Evolutionary conservation across 1,140 invertebrate species (phyloP).

Genomic region (Panagrolaimus sp.): DNA sequence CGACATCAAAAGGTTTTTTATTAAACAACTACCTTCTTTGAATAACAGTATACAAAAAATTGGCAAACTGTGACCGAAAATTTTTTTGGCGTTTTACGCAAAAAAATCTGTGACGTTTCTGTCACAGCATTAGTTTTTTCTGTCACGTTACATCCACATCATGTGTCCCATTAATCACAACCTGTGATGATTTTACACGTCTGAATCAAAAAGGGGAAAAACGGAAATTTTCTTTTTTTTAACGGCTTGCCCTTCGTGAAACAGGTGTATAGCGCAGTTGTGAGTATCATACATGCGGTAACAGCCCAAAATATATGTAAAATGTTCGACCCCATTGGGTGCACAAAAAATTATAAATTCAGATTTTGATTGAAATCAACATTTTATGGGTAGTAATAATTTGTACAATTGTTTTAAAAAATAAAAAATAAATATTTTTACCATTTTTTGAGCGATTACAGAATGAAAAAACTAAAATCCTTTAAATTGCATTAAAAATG

Average conservation of each 20-base stretch:
- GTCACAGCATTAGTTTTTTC: not conserved
- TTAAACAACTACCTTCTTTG: no score
- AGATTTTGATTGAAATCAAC: not conserved
- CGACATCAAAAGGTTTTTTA: no score
- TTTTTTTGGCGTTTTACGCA: conserved; percentile 41
- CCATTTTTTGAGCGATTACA: not conserved
- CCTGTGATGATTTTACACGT: not conserved
- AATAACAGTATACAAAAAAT: conserved; percentile 35
- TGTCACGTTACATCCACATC: no score
- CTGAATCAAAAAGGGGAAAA: not conserved
- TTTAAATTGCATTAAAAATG: not conserved
- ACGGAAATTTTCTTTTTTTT: not conserved
- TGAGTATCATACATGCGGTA: not conserved
- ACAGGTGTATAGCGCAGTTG: not conserved
- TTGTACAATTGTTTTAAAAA: not conserved
- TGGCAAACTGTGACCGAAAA: conserved; percentile 46
- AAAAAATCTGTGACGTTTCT: not conserved
- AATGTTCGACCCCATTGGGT: not conserved
- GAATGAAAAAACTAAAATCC: not conserved
- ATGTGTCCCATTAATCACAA: no score
- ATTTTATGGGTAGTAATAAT: not conserved
- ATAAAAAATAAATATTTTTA: not conserved
- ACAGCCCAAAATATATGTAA: not conserved
- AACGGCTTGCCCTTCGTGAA: not conserved
- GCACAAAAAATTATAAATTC: not conserved